Base-by-base conservation (phyloP, 2,888 invertebrate genomes). In the Melolontha melolontha region DNA sequence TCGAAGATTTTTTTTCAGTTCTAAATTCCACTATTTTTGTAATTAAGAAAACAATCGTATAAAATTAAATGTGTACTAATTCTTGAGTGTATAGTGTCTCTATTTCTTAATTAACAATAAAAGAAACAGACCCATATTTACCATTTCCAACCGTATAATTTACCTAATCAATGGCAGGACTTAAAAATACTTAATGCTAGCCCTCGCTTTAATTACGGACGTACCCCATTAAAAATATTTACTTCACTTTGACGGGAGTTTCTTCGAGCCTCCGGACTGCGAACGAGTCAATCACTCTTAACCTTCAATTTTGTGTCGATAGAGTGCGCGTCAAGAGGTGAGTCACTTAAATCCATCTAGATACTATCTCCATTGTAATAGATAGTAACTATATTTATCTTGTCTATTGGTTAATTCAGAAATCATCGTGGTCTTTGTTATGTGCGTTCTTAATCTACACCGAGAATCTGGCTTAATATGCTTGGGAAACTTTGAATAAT, bases 381-480 rank as follows among this genome's bases (percentile, higher is more conserved):
- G 68, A 69, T 69, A 62, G 65, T 59, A 54, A 62, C 65, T 40
- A 62, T 69, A 69, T 69, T 69, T 65, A 69, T 69, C 68, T 64
- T 69, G 68, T 69, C 68, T 62, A 59, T 66, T 69, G 39, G 68
- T 66, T 69, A 69, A 69, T 69, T 66, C 52, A 27, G 41, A 52
- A 66, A 69, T 69, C 57, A 69, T 69, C 65, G 47, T 27, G 22
- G 22, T 51, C 68, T 34, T 34, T 34, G 34, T 34, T 34, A 4
- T 22, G 59, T 52, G 16, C 59, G 47, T 7, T 40, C 40, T 16
- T 54, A 59, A 69, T 69, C 68, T 51, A 6, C n/a, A 17, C n/a
- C n/a, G 34, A 49, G 27, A 44, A 68, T 68, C 68, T 67, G 67
- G 17, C 51, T 67, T 51, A 41, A 27, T 57, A 17, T 51, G 57